Evolutionary conservation across 1,140 invertebrate species (phyloP).

Genomic region (Drosophila setifemur): DNA sequence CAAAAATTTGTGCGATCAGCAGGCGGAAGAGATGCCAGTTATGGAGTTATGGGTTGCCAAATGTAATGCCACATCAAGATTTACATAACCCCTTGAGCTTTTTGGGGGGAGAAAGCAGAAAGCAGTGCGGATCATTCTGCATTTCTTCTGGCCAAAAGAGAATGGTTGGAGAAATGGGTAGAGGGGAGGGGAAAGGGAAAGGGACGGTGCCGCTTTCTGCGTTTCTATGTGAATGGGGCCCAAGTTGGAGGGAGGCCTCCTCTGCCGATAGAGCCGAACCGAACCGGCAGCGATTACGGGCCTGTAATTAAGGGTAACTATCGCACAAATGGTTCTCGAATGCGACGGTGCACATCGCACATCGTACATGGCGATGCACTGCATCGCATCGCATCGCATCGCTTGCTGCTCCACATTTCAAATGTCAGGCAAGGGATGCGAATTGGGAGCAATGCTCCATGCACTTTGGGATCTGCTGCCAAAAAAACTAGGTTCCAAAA

Average conservation of each 20-base stretch:
- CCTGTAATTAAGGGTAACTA: slow-evolving; percentile 61
- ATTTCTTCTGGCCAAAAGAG: slow-evolving; percentile 34
- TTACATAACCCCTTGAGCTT: slow-evolving; percentile 53
- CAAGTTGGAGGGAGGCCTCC: slow-evolving; percentile 11
- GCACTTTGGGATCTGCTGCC: slow-evolving; percentile 21
- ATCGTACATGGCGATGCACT: slow-evolving; percentile 21
- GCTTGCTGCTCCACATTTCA: slow-evolving; percentile 53
- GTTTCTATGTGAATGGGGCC: slow-evolving; percentile 36
- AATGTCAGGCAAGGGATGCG: slow-evolving; percentile 47
- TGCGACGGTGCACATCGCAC: slow-evolving; percentile 53
- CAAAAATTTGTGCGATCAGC: slow-evolving; percentile 24
- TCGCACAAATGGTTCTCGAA: slow-evolving; percentile 57
- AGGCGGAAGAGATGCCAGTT: slow-evolving; percentile 38
- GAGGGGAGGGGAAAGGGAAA: slow-evolving; percentile 3
- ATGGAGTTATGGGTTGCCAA: slow-evolving; percentile 39
- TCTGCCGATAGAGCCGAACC: slow-evolving; percentile 33
- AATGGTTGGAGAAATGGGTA: too few relatives aligned
- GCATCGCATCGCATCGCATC: slow-evolving; percentile 34
- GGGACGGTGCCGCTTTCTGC: slow-evolving; percentile 66
- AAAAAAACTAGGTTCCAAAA: slow-evolving; percentile 1
- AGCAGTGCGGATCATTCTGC: slow-evolving; percentile 46
- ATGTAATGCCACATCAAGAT: slow-evolving; percentile 36
- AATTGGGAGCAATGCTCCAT: slow-evolving; percentile 14
- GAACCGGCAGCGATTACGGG: slow-evolving; percentile 25
- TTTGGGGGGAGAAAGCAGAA: slow-evolving; percentile 56